Conservation (phyloP, 2,797 vertebrate species). For the Eospalax fontanierii region DNA sequence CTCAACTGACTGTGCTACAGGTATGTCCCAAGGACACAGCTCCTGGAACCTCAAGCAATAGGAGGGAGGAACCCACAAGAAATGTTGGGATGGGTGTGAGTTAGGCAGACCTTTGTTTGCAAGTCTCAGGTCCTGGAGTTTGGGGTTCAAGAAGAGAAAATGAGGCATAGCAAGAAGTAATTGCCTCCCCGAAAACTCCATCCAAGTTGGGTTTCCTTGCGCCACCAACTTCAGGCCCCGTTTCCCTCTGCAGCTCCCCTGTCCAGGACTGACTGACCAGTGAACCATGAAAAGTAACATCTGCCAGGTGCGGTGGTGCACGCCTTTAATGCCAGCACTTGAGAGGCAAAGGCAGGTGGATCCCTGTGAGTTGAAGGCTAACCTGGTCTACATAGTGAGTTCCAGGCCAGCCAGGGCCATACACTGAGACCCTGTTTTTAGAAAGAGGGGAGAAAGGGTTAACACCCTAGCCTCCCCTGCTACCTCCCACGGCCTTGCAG, state of each 20-base stretch:
- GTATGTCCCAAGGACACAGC: neutral
- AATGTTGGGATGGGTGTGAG: neutral
- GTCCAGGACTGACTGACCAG: neutral
- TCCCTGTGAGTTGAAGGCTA: too few species aligned
- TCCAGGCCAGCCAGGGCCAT: too few species aligned
- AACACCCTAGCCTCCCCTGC: too few species aligned
- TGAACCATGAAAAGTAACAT: neutral
- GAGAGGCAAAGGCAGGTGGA: too few species aligned
- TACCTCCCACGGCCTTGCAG: neutral
- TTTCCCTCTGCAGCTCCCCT: neutral
- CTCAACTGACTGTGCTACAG: neutral
- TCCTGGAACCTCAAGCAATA: accelerated
- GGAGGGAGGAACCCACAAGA: neutral
- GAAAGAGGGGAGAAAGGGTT: too few species aligned
- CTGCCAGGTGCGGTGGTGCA: too few species aligned
- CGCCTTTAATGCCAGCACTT: too few species aligned
- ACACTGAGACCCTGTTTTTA: too few species aligned
- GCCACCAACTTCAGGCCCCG: neutral
- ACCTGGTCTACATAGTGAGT: too few species aligned
- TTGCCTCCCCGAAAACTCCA: neutral
- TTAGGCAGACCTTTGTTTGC: neutral
- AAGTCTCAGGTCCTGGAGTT: neutral
- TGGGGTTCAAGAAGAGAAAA: neutral
- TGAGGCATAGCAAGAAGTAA: too few species aligned
- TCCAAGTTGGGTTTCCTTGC: neutral